Evolutionary conservation across 2,888 invertebrate genomes (phyloP).

Genomic region (Autographa gamma): DNA sequence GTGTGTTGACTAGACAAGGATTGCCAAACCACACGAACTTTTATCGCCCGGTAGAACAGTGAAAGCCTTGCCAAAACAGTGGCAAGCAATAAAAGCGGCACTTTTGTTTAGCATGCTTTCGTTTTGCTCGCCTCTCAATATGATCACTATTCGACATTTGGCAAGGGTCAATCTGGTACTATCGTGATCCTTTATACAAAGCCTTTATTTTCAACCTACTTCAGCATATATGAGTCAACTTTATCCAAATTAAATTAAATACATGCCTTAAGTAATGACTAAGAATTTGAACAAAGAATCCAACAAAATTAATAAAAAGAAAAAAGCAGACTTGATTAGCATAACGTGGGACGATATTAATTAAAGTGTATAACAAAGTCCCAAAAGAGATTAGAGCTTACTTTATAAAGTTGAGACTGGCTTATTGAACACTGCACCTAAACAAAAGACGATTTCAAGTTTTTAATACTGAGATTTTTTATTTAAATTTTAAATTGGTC

Average conservation of each 20-base stretch:
- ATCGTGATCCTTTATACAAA: too few relatives aligned
- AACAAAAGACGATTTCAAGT: neutral
- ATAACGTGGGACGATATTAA: constrained; percentile 1
- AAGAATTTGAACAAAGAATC: neutral
- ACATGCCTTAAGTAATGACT: neutral
- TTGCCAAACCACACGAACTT: too few relatives aligned
- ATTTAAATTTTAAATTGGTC: neutral
- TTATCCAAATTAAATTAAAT: neutral
- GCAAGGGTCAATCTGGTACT: too few relatives aligned
- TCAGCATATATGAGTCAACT: too few relatives aligned
- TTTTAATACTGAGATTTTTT: neutral
- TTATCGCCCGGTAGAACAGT: too few relatives aligned
- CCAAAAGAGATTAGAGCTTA: constrained; percentile 3
- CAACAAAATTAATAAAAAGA: neutral
- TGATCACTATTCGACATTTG: too few relatives aligned
- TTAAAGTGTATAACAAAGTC: constrained; percentile 4
- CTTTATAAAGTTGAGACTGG: neutral
- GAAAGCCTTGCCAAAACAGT: too few relatives aligned
- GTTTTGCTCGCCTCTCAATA: too few relatives aligned
- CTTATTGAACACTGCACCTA: constrained; percentile 4
- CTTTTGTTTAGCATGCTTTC: too few relatives aligned
- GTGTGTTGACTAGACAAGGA: too few relatives aligned
- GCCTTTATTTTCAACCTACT: too few relatives aligned
- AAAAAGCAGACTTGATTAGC: constrained; percentile 1
- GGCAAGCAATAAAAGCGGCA: too few relatives aligned